phyloP scores from a whole-genome alignment of 2,797 vertebrate species.

The Lophotriccus pileatus region DNA sequence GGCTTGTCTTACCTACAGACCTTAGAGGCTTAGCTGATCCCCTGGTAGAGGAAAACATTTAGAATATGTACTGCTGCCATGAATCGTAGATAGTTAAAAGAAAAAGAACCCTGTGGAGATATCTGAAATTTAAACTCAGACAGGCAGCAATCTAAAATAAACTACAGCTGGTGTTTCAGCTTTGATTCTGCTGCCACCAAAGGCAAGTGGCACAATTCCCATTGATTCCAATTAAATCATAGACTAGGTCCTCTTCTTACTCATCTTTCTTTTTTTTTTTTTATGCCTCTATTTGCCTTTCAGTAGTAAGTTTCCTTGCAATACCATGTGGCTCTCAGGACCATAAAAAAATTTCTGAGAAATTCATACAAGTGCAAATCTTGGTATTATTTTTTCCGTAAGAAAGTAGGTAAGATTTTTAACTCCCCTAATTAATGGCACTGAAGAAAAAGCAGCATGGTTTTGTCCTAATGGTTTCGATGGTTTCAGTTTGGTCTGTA shows the following conservation, averaged over 20 bases:
- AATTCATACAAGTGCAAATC: neutral
- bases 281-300: neutral
- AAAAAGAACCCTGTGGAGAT: conserved; percentile 4
- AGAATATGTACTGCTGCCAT: neutral
- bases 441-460: neutral
- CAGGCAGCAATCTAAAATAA: conserved; percentile 47
- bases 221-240: conserved; percentile 39
- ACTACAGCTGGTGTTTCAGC: conserved; percentile 30
- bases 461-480: neutral
- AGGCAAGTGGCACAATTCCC: conserved; percentile 51
- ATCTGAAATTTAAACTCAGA: conserved; percentile 30
- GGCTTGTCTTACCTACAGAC: neutral
- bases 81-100: conserved; percentile 5
- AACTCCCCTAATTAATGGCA: neutral
- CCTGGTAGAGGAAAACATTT: neutral
- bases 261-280: conserved; percentile 2
- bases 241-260: conserved; percentile 7
- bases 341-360: neutral
- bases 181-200: conserved; percentile 38
- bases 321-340: neutral
- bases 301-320: neutral
- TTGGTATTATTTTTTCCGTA: neutral
- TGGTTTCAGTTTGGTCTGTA: neutral
- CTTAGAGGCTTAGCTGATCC: neutral
- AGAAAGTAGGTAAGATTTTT: neutral